A percentile compares a stretch with the other conserved stretches of the same genome.
phyloP scores from a whole-genome alignment of 53 echinoderm and acorn worm species.

The Holothuria scabra region DNA sequence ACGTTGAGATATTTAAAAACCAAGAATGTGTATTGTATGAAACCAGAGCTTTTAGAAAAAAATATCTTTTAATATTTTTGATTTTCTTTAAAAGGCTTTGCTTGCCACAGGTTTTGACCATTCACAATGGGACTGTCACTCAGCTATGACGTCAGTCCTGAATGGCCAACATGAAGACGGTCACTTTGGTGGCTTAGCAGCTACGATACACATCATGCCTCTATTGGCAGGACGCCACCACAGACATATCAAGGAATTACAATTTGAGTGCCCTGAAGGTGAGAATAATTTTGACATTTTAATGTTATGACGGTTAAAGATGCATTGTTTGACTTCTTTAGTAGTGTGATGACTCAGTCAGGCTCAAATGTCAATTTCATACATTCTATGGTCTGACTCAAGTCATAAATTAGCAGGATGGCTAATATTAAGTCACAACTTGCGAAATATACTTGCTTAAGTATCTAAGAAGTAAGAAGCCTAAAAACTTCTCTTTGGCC shows the following conservation, averaged over 20 bases:
- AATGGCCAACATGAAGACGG: slow-evolving; percentile 69
- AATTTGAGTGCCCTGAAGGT: slow-evolving; percentile 63
- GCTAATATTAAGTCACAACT: too few relatives aligned
- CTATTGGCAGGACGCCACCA: slow-evolving; percentile 74
- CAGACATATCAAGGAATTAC: slow-evolving; percentile 69
- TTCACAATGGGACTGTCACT: slow-evolving; percentile 64
- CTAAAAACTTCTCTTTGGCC: too few relatives aligned
- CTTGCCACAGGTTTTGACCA: slow-evolving; percentile 54
- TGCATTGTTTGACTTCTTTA: too few relatives aligned
- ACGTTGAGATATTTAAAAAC: too few relatives aligned
- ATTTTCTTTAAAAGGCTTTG: slow-evolving; percentile 63
- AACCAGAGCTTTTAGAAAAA: not conserved
- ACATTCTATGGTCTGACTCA: too few relatives aligned
- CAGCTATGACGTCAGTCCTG: slow-evolving; percentile 54
- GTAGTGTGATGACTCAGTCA: too few relatives aligned
- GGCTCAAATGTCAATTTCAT: too few relatives aligned
- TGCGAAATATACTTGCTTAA: too few relatives aligned
- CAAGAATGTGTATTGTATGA: too few relatives aligned
- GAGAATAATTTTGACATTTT: not conserved
- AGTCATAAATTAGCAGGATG: too few relatives aligned
- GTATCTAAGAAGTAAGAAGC: too few relatives aligned
- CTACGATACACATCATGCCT: slow-evolving; percentile 84
- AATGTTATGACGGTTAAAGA: too few relatives aligned
- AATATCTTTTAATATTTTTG: not conserved
- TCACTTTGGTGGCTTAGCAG: slow-evolving; percentile 73